Conservation (phyloP, 35 echinoderm and acorn worm genomes). For the Lytechinus variegatus region DNA sequence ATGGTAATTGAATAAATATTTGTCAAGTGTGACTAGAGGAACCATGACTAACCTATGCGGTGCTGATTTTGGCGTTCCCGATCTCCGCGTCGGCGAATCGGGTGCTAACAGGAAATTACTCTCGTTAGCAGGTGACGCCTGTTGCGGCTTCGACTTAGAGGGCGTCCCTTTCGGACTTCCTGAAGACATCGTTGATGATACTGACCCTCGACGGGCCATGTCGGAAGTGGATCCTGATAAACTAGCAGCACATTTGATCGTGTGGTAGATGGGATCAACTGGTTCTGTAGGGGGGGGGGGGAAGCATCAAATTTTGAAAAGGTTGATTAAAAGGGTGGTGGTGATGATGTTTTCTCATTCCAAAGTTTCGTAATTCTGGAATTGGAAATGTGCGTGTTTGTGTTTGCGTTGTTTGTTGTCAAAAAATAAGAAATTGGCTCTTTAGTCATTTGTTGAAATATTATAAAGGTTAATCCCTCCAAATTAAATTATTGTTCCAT, state of each 20-base stretch:
- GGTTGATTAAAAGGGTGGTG: no score
- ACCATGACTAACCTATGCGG: conserved; percentile 35
- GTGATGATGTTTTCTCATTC: no score
- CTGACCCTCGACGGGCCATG: conserved; percentile 18
- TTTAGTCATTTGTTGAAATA: no score
- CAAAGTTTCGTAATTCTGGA: no score
- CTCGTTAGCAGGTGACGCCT: conserved; percentile 14
- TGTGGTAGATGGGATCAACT: conserved; percentile 33
- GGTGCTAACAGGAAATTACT: conserved; percentile 18
- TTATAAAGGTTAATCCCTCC: no score
- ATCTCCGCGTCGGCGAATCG: not conserved
- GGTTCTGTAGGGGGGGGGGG: not conserved
- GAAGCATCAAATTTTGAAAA: no score
- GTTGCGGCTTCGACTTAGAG: not conserved
- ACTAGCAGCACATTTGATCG: conserved; percentile 44
- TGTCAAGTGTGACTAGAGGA: not conserved
- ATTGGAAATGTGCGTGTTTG: no score
- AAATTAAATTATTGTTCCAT: no score
- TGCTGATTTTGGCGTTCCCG: conserved; percentile 31
- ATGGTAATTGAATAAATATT: no score
- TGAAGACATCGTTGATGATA: conserved; percentile 17
- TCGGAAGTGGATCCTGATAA: not conserved
- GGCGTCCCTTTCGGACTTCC: conserved; percentile 31
- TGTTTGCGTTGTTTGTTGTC: no score
- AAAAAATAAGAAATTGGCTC: no score